A percentile compares a stretch with the other conserved stretches of the same genome.
phyloP scores from a whole-genome alignment of 2,888 invertebrate species.

The Nemurella pictetii region DNA sequence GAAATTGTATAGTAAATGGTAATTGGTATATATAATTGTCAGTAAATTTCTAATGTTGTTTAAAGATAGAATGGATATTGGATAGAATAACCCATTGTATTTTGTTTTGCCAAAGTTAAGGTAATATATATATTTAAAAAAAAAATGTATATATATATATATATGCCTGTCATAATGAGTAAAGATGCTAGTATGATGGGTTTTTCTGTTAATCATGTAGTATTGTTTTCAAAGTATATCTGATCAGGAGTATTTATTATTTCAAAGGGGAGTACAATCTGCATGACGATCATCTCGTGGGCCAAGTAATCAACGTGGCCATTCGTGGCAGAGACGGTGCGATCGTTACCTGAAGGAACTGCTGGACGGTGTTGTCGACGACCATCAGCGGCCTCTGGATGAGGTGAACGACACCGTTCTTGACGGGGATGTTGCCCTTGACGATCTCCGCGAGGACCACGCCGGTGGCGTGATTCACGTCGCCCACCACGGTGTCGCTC shows the following conservation, averaged over 20 bases:
- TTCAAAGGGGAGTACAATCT: background rate
- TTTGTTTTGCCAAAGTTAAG: conserved; percentile 22
- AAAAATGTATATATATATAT: background rate
- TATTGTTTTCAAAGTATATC: background rate
- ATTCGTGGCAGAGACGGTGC: too few species aligned
- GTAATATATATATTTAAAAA: conserved; percentile 4
- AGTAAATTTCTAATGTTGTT: conserved; percentile 14
- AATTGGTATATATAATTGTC: conserved; percentile 21
- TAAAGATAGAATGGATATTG: conserved; percentile 11
- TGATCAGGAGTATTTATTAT: background rate
- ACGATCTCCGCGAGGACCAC: conserved; percentile 87
- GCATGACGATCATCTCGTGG: too few species aligned
- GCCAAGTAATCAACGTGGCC: too few species aligned
- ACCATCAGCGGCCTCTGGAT: conserved; percentile 91
- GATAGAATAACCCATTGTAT: conserved; percentile 28
- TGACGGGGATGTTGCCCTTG: conserved; percentile 86
- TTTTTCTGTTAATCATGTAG: conserved; percentile 2
- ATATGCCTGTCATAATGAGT: background rate
- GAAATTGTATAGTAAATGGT: conserved; percentile 39
- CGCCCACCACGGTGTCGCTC: conserved; percentile 80
- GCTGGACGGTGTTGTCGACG: conserved; percentile 82
- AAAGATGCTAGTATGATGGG: background rate
- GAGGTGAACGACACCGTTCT: conserved; percentile 90
- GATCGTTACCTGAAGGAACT: conserved; percentile 76
- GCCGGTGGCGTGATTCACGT: conserved; percentile 75